A percentile compares a stretch with the other conserved stretches of the same genome.
phyloP scores from a whole-genome alignment of 2,888 invertebrate species.

The Sesia apiformis region DNA sequence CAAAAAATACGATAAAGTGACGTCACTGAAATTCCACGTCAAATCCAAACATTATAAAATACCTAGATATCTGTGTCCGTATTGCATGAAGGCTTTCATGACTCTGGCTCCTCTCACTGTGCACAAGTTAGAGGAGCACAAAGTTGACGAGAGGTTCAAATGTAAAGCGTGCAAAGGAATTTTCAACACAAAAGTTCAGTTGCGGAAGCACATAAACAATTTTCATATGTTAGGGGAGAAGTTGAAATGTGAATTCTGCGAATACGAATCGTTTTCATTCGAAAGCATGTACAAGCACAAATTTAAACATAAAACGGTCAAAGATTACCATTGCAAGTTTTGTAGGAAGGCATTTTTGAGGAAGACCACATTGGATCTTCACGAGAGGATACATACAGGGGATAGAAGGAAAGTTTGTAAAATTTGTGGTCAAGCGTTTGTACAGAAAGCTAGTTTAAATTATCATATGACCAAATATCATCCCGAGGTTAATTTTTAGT shows the following conservation, averaged over 20 bases:
- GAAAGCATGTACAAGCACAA: conserved; percentile 47
- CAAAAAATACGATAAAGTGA: conserved; percentile 25
- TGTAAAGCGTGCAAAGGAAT: conserved; percentile 50
- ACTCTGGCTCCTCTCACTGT: conserved; percentile 31
- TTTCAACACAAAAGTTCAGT: conserved; percentile 40
- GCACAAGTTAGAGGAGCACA: conserved; percentile 43
- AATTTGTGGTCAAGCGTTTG: conserved; percentile 54
- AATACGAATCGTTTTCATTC: conserved; percentile 44
- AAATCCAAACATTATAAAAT: conserved; percentile 45
- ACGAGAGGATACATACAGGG: conserved; percentile 56
- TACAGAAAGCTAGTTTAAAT: conserved; percentile 59
- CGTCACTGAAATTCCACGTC: conserved; percentile 34
- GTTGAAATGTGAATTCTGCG: conserved; percentile 43
- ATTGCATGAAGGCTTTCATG: conserved; percentile 37
- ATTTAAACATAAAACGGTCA: conserved; percentile 51
- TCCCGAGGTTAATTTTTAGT: conserved; percentile 47
- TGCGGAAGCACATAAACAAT: conserved; percentile 40
- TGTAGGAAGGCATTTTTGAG: conserved; percentile 60
- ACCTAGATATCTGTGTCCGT: conserved; percentile 26
- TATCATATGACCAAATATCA: conserved; percentile 63
- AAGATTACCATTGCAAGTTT: conserved; percentile 51
- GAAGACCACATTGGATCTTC: conserved; percentile 36
- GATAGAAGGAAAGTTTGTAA: conserved; percentile 48
- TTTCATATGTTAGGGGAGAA: conserved; percentile 56
- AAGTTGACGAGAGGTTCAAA: conserved; percentile 43